phyloP scores from a whole-genome alignment of 30 jellyfish, hydroid and myxozoan genomes.

The Aurelia sp. region DNA sequence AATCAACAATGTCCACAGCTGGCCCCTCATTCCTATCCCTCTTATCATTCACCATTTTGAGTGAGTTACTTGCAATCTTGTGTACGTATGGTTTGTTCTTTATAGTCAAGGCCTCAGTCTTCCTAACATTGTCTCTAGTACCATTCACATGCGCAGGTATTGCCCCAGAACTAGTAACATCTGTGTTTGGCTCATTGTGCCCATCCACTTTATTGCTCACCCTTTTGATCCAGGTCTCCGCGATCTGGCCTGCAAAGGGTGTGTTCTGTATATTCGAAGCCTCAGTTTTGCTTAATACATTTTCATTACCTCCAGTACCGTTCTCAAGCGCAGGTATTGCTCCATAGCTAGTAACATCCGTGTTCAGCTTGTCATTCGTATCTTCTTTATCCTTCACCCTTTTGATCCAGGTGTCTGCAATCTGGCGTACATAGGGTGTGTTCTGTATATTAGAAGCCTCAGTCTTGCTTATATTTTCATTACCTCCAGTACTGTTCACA shows the following conservation, averaged over 20 bases:
- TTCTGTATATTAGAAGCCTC: slow-evolving; percentile 20
- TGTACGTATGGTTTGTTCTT: slow-evolving; percentile 16
- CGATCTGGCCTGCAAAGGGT: slow-evolving; percentile 14
- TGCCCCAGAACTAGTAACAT: slow-evolving; percentile 7
- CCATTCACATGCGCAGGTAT: neutral
- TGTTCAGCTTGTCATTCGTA: neutral
- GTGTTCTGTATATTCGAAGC: slow-evolving; percentile 16
- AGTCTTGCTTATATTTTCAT: slow-evolving; percentile 14
- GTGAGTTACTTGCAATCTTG: slow-evolving; percentile 19
- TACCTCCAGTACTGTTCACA: neutral
- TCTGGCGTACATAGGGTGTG: slow-evolving; percentile 19
- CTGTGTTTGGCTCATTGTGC: neutral
- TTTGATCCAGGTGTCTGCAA: slow-evolving; percentile 24
- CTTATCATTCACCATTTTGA: slow-evolving; percentile 16
- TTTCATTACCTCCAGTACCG: neutral
- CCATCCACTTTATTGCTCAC: slow-evolving; percentile 42
- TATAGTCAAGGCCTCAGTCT: slow-evolving; percentile 9
- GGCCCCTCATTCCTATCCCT: slow-evolving; percentile 7
- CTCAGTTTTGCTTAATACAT: slow-evolving; percentile 11
- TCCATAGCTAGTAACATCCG: neutral
- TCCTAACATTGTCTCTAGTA: neutral
- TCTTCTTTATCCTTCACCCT: slow-evolving; percentile 29
- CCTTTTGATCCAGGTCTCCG: slow-evolving; percentile 22
- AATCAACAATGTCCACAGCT: too few species aligned
- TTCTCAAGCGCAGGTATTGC: too few species aligned